Conservation (phyloP, 2,797 vertebrate genomes). For the Odontamblyopus rebecca region DNA sequence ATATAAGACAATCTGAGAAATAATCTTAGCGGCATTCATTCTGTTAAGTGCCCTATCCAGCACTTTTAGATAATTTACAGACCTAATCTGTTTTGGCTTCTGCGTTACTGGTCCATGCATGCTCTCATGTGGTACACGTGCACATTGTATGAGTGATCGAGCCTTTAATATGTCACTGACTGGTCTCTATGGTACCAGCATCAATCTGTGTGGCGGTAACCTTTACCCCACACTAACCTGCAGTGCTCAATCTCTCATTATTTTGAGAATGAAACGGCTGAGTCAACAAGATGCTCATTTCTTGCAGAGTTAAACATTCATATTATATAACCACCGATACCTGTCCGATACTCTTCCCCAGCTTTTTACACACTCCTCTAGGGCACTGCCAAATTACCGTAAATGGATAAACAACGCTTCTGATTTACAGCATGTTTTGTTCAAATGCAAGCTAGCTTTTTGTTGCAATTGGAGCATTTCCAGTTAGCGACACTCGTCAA, state of each 20-base stretch:
- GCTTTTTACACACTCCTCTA: constrained; percentile 17
- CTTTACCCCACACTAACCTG: constrained; percentile 62
- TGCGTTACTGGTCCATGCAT: constrained; percentile 1
- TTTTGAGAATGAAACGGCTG: constrained; percentile 62
- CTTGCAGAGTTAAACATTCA: constrained; percentile 16
- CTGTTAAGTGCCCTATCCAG: not conserved
- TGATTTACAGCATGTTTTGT: not conserved
- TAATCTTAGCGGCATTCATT: not conserved
- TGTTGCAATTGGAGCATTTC: constrained; percentile 8
- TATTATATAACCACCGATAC: constrained; percentile 26
- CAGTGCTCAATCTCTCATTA: constrained; percentile 64
- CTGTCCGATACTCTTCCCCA: constrained; percentile 16
- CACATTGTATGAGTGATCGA: constrained; percentile 32
- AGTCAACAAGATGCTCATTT: constrained; percentile 29
- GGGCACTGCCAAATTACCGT: not conserved
- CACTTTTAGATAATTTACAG: not conserved
- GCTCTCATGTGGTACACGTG: constrained; percentile 13
- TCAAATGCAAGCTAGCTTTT: constrained; percentile 7
- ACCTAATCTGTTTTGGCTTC: not conserved
- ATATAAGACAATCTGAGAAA: not conserved
- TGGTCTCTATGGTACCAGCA: constrained; percentile 47
- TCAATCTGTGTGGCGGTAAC: constrained; percentile 62
- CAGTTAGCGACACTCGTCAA: not conserved
- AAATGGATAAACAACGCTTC: constrained; percentile 2
- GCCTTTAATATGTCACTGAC: constrained; percentile 51